Evolutionary conservation across 2,113 vertebrate genomes (phyloP).

Genomic region (Cinclus cinclus): DNA sequence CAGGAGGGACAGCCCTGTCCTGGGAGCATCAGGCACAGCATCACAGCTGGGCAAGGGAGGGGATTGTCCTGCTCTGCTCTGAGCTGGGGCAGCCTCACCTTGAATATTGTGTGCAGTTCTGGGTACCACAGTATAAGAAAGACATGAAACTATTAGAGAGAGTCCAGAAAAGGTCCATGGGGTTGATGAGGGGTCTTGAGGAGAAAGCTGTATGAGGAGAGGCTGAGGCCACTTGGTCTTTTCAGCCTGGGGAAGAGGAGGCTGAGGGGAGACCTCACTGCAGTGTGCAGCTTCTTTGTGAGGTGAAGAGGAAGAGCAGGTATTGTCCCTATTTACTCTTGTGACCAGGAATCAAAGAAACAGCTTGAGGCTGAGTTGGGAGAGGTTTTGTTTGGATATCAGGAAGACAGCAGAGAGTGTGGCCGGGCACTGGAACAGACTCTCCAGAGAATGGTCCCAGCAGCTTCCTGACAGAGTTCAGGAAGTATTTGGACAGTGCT

Average conservation of each 20-base stretch:
- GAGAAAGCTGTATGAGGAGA: not conserved
- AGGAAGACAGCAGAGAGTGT: not conserved
- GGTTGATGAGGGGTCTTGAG: not conserved
- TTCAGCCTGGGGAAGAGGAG: not conserved
- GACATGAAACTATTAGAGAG: fast-evolving
- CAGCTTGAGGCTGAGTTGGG: not conserved
- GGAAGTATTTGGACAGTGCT: not conserved
- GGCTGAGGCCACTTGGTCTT: not conserved
- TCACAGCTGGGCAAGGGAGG: fast-evolving
- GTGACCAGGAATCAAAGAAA: not conserved
- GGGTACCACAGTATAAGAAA: not conserved
- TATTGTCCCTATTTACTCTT: not conserved
- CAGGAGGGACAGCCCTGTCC: not conserved
- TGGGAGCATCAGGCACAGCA: not conserved
- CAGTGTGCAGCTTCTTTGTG: not conserved
- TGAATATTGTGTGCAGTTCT: fast-evolving
- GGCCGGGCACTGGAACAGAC: not conserved
- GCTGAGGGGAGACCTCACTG: not conserved
- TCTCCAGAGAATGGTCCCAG: not conserved
- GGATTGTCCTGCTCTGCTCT: not conserved
- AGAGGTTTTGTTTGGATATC: not conserved
- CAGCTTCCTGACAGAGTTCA: not conserved
- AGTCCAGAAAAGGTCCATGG: not conserved
- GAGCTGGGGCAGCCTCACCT: fast-evolving
- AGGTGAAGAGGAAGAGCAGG: not conserved